Evolutionary conservation across 2,888 invertebrate species (phyloP), one percentile per base, ranked within the genome.

Genomic region (Muscina levida): DNA sequence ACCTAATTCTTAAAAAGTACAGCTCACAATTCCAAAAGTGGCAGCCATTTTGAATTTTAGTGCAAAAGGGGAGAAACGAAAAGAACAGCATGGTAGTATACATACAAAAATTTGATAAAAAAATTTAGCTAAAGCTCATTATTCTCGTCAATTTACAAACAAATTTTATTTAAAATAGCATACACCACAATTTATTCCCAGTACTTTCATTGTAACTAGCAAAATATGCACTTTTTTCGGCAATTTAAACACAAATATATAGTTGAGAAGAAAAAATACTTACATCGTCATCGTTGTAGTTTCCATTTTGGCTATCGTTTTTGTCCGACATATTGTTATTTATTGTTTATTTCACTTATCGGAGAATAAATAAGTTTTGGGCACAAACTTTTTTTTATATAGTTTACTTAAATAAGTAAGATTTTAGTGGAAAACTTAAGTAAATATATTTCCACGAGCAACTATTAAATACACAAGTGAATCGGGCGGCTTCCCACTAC

Each of bases 271-370:
- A 11, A 22, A 42, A n/a, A 53, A 57, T 44, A 42, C 84, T 85
- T 67, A 88, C 88, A 84, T 88, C 87, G 22, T 88, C 88, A 62
- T 85, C 83, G 82, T 88, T 86, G 75, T 87, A 87, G 76, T 87
- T 87, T 3, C 87, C 87, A 78, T 88, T 84, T 46, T 31, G 31
- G 8, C 31, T 31, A 31, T 83, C 84, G 44, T 86, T 87, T 15
- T 85, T 83, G 6, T 85, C 86, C 3, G 86, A 83, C 88, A 88
- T 88, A 76, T 71, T 75, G 46, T 46, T 66, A 42, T 17, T 67
- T 59, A 56, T 72, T 72, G 39, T 74, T 62, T 70, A 46, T 48
- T 68, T 26, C 56, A 75, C 66, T 24, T 48, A 24, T 13, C 42
- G 39, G 73, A 24, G 19, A 53, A 66, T n/a, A 70, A 53, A 1